Conservation (phyloP, 2,888 invertebrate genomes). For the Drosophila neutralis region DNA sequence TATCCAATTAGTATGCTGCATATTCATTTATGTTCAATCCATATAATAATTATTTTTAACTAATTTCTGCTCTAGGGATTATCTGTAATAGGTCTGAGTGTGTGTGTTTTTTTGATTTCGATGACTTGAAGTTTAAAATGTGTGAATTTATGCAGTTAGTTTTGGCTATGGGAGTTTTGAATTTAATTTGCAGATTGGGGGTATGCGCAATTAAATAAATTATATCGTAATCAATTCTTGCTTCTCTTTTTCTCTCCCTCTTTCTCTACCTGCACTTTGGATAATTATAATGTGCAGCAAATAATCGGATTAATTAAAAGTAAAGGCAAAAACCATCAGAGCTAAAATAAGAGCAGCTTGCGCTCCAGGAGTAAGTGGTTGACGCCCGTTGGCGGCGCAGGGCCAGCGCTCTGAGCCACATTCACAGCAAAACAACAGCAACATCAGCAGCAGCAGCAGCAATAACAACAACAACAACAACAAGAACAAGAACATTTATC, state of each 20-base stretch:
- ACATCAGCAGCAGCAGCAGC: constrained; percentile 1
- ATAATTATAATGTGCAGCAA: constrained; percentile 63
- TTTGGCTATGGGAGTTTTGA: background rate
- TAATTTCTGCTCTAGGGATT: background rate
- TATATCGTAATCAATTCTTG: constrained; percentile 59
- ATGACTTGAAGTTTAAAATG: background rate
- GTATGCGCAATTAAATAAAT: constrained; percentile 7
- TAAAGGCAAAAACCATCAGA: constrained; percentile 43
- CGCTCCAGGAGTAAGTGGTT: constrained; percentile 12
- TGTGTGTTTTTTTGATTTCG: background rate
- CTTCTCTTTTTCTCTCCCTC: constrained; percentile 9
- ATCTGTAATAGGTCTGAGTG: background rate
- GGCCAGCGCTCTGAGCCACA: constrained; percentile 16
- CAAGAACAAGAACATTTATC: background rate
- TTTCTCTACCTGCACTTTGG: constrained; percentile 15
- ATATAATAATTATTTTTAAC: background rate
- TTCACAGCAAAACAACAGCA: constrained; percentile 3
- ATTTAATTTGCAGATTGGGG: background rate
- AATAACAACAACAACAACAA: background rate
- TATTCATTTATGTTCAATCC: background rate
- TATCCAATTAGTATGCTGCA: constrained; percentile 9
- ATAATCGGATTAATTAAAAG: constrained; percentile 73
- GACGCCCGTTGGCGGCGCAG: constrained; percentile 28
- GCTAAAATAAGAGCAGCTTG: constrained; percentile 24
- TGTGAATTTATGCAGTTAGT: background rate